Base-by-base conservation (phyloP, 2,888 invertebrate genomes). In the Fragum sueziense region DNA sequence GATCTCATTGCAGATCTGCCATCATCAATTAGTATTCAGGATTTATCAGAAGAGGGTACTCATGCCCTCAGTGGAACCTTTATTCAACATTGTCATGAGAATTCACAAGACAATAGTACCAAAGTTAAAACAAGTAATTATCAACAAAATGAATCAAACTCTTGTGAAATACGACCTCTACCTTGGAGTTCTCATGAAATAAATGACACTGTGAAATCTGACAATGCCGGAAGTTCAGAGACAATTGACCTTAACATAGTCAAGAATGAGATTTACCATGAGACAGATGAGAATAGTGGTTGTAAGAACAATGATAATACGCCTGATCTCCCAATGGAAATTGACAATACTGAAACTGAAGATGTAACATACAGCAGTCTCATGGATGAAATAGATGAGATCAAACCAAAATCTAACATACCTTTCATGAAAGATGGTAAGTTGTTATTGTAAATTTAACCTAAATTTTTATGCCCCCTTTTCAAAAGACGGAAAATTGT, bases 351-450 rank as follows among this genome's bases (percentile, higher is more conserved):
- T n/a, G 41, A 41, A 11, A 27, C 37, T 14, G 25, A 41, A 22
- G 65, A 69, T 69, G 69, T 52, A 31, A 29, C 29, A 25, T 47
- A 41, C 9, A 22, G 54, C 7, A 27, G 11, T n/a, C 71, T 71
- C 6, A 71, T 73, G 65, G 73, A 73, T 25, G 73, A 73, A 27
- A 73, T 73, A 22, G 73, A 73, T n/a, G 65, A 73, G 7, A 65
- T 73, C 2, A 73, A 73, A 27, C 73, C 73, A 65, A 65, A 73
- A 37, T 73, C 73, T 11, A 73, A 73, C 54, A 52, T 73, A 27
- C 67, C 73, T 51, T 65, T 47, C 29, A 27, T 67, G 31, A 73
- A 73, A 73, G 73, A 73, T n/a, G 73, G 73, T 73, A 54, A 61
- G 22, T 70, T 69, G n/a, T 33, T 34, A 33, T 2, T 37, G 22